Base-by-base conservation (phyloP, 2,113 vertebrate genomes). In the Callipepla californica region DNA sequence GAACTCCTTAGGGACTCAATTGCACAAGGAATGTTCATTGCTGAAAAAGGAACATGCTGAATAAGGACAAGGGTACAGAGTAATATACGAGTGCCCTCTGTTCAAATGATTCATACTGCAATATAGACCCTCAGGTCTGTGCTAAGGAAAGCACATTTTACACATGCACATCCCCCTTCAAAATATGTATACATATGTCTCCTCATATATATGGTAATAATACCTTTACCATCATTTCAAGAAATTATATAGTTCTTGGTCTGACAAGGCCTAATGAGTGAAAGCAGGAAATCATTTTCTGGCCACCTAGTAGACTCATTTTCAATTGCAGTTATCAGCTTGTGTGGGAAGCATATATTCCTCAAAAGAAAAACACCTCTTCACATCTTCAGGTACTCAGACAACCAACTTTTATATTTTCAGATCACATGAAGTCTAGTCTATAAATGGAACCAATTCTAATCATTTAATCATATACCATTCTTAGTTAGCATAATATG, bases 401-500 rank as follows among this genome's bases (percentile, higher is more conserved):
- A 57, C 55, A 86, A 91, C 69, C 53, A 69, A 73, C 21, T 26
- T 59, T 53, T 74, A 12, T 61, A 59, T 79, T 94, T 95, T 92
- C 80, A 93, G 47, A 82, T 92, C 45, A 82, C 78, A 87, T 65
- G 59, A 68, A 79, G 9, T 58, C 50, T 79, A 18, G 50, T 70
- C 79, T 95, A 88, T 72, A 96, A 94, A 90, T 50, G 34, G 47
- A 75, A 89, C 7, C 11, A 85, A 61, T 89, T 80, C 92, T 87
- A 42, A 84, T 90, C 61, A 92, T 85, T 95, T 92, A 95, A 96
- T 94, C 77, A 95, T 50, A 88, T 28, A 87, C 38, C 22, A 44
- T 67, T 87, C 95, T 89, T 88, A 55, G 85, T 89, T 88, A 55
- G 85, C 79, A 88, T 92, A 93, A 92, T 90, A 96, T 78, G 72